Base-by-base conservation (phyloP, 2,888 invertebrate species). In the Pegoplata infirma region DNA sequence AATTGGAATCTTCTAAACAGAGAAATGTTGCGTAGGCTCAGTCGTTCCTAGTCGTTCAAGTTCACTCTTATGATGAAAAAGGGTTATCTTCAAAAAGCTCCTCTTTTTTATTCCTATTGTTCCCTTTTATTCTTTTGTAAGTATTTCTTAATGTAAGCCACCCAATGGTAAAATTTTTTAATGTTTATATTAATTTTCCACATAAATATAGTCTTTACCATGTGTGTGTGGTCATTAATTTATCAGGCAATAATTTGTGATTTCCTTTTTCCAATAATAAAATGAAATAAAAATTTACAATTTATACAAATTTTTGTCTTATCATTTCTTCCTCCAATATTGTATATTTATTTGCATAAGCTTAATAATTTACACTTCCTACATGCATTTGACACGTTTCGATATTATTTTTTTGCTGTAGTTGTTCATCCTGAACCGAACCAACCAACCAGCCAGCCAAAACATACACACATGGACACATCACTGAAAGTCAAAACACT, bases 311-410 rank as follows among this genome's bases (percentile, higher is more conserved):
- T 44, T 19, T 14, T 68, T 61, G 68, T 68, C 75, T 75, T 75
- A 75, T 75, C 75, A 56, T 47, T 68, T 7, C 47, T 68, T 25
- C 61, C 49, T 61, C 10, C 19, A 63, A 47, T 47, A 32, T 21
- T 53, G 44, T 32, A 53, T 59, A 67, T 67, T 8, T 53, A 74
- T 75, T 79, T 74, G 69, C 74, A 71, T 69, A 47, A 74, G 63
- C 69, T 78, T 49, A 74, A 79, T 79, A 75, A 79, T 79, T 79
- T 79, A 75, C 78, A 75, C 74, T 66, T 75, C 44, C 69, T 56
- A 59, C 55, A 75, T 79, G 78, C 61, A 79, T 79, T 79, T 79
- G 78, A 79, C 78, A 79, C 78, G 71, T 75, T 71, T 79, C 64
- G n/a, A n/a, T n/a, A n/a, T n/a, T n/a, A n/a, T n/a, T n/a, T n/a